A percentile compares a stretch with the other conserved stretches of the same genome.
phyloP scores from a whole-genome alignment of 2,797 vertebrate species.

The Betta splendens region DNA sequence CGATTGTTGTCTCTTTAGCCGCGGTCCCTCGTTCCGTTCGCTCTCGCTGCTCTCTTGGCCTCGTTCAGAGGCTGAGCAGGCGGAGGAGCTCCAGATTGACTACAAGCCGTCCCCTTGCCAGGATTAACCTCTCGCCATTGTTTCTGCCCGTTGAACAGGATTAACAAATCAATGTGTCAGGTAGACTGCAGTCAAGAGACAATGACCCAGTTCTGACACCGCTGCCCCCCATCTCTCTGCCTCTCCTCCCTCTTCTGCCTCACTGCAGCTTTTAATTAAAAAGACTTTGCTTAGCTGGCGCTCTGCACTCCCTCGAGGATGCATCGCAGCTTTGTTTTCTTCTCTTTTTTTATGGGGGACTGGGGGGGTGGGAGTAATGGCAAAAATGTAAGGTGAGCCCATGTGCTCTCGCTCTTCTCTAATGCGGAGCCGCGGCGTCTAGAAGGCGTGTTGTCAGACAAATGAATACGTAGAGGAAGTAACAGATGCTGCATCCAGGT shows the following conservation, averaged over 20 bases:
- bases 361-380: conserved; percentile 36
- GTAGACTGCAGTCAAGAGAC: conserved; percentile 84
- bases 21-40: conserved; percentile 37
- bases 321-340: conserved; percentile 71
- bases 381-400: conserved; percentile 63
- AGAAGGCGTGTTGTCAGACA: conserved; percentile 41
- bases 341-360: conserved; percentile 26
- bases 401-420: conserved; percentile 24
- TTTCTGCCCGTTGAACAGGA: conserved; percentile 86
- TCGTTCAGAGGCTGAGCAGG: conserved; percentile 55
- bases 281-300: conserved; percentile 82
- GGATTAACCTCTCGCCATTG: conserved; percentile 83
- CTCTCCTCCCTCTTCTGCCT: conserved; percentile 64
- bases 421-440: neutral
- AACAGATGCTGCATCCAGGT: conserved; percentile 73
- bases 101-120: conserved; percentile 72
- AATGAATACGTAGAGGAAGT: conserved; percentile 29
- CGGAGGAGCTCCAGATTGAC: conserved; percentile 77
- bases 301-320: conserved; percentile 71
- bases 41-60: conserved; percentile 43
- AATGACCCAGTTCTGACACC: conserved; percentile 85
- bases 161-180: conserved; percentile 88
- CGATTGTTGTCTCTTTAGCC: conserved; percentile 42
- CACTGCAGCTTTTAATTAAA: conserved; percentile 84
- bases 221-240: conserved; percentile 41